phyloP scores from a whole-genome alignment of 2,888 invertebrate species.

The Xestia rhomboidea region DNA sequence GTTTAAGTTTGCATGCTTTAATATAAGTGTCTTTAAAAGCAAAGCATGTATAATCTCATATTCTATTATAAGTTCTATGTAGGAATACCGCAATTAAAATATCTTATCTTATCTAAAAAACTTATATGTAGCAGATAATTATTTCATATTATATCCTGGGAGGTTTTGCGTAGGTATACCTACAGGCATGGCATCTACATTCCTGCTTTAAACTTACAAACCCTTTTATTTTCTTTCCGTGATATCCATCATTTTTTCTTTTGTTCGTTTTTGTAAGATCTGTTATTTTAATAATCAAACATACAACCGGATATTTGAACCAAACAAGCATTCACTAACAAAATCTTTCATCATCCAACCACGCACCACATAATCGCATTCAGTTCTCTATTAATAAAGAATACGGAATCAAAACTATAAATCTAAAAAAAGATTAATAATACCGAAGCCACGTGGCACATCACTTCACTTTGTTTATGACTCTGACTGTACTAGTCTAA shows the following conservation, averaged over 20 bases:
- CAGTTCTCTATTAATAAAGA: conserved; percentile 38
- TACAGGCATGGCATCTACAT: too few species aligned
- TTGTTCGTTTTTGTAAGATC: not conserved
- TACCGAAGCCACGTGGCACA: conserved; percentile 58
- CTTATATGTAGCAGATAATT: too few species aligned
- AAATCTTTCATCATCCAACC: conserved; percentile 20
- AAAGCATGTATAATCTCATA: too few species aligned
- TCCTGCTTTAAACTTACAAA: not conserved
- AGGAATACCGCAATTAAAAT: too few species aligned
- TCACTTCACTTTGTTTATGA: conserved; percentile 54
- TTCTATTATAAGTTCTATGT: too few species aligned
- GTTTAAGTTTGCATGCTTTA: too few species aligned
- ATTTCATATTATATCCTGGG: too few species aligned
- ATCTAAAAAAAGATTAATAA: conserved; percentile 60
- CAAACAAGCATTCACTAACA: not conserved
- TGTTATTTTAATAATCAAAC: not conserved
- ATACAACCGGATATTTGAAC: not conserved
- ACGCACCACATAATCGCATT: conserved; percentile 25
- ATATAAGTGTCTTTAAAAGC: too few species aligned
- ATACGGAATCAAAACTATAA: conserved; percentile 52
- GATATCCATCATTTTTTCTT: not conserved
- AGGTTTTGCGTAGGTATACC: too few species aligned
- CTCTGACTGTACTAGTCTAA: conserved; percentile 31
- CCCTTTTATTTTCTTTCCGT: not conserved
- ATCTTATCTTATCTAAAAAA: too few species aligned